Conservation (phyloP, 2,888 invertebrate genomes). For the Bibio marci region DNA sequence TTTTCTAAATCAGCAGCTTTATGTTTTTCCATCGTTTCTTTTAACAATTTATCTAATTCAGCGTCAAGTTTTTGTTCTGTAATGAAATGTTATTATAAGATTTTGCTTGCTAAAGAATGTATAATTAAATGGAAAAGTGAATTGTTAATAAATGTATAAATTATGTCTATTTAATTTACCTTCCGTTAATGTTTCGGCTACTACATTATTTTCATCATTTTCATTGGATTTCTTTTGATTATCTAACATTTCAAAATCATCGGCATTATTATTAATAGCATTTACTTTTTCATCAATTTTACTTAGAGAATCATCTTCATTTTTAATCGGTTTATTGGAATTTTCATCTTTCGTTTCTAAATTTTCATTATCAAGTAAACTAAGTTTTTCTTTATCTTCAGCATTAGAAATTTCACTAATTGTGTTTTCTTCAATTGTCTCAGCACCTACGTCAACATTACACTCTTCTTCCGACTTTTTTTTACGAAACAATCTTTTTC, state of each 20-base stretch:
- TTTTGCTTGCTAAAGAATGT: too few species aligned
- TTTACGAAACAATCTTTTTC: constrained; percentile 14
- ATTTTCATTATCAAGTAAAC: neutral
- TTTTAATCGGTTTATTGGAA: constrained; percentile 1
- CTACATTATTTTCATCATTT: constrained; percentile 1
- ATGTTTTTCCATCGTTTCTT: constrained; percentile 5
- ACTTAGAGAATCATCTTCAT: neutral
- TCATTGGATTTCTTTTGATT: neutral
- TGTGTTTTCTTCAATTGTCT: neutral
- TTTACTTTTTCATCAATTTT: neutral
- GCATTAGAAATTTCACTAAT: too few species aligned
- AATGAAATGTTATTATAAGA: too few species aligned
- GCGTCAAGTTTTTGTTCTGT: neutral
- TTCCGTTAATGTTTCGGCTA: neutral
- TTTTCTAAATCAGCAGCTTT: constrained; percentile 6
- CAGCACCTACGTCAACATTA: too few species aligned
- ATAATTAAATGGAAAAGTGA: too few species aligned
- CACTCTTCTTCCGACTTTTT: constrained; percentile 7
- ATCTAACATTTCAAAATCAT: neutral
- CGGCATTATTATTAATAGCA: neutral
- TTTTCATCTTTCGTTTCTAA: neutral
- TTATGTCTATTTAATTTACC: neutral
- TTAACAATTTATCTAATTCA: constrained; percentile 6
- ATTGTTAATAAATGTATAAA: too few species aligned
- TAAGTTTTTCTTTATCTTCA: neutral